Conservation (phyloP, 2,888 invertebrate genomes). For the Crossocerus cetratus region DNA sequence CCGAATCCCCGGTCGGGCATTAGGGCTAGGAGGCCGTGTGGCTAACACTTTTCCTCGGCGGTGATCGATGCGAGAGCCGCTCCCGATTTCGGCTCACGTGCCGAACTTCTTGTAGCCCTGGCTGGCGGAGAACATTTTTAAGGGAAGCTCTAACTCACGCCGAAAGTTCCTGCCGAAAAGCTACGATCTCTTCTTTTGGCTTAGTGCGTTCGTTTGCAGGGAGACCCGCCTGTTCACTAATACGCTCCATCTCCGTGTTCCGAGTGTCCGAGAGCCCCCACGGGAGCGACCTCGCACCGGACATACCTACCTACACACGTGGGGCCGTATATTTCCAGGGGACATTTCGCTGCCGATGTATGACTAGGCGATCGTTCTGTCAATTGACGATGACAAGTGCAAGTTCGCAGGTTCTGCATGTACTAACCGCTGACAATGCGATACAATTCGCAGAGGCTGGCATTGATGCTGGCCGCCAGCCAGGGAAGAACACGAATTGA, state of each 20-base stretch:
- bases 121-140: conserved; percentile 46
- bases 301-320: too few relatives aligned
- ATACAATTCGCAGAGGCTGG: too few relatives aligned
- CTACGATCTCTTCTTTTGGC: conserved; percentile 37
- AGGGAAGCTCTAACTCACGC: conserved; percentile 56
- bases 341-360: too few relatives aligned
- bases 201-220: conserved; percentile 17
- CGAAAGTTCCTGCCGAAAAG: conserved; percentile 47
- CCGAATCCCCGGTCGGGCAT: conserved; percentile 17
- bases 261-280: background rate
- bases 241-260: background rate
- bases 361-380: too few relatives aligned
- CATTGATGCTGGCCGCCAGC: background rate
- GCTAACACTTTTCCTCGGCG: conserved; percentile 31
- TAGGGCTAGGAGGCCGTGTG: conserved; percentile 3
- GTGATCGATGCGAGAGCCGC: conserved; percentile 35
- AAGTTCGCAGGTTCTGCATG: too few relatives aligned
- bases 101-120: conserved; percentile 37
- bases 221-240: background rate
- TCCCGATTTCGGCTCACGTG: conserved; percentile 59
- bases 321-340: too few relatives aligned
- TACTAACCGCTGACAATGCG: too few relatives aligned
- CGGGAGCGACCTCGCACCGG: background rate
- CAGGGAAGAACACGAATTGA: background rate
- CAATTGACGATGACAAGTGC: too few relatives aligned